Evolutionary conservation across 2,888 invertebrate species (phyloP).

Genomic region (Acanthosoma haemorrhoidale): DNA sequence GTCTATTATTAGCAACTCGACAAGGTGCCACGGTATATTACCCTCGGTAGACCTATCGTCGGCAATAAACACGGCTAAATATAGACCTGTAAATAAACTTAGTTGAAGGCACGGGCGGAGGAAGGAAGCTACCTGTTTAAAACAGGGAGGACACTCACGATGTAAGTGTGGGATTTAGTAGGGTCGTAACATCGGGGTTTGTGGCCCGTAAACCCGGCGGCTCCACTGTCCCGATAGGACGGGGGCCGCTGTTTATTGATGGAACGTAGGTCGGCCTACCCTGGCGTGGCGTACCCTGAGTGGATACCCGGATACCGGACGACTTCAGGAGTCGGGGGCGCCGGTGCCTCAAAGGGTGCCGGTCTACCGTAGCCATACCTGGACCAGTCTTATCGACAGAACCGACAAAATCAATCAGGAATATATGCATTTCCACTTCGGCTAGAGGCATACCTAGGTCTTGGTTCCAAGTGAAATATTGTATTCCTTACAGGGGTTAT

Average conservation of each 20-base stretch:
- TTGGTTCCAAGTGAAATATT: no score
- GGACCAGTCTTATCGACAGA: not conserved
- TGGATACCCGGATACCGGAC: not conserved
- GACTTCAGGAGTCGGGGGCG: not conserved
- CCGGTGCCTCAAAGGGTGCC: not conserved
- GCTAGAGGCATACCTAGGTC: no score
- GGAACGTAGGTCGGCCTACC: no score
- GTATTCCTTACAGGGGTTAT: no score
- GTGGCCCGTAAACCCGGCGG: slow-evolving; percentile 5
- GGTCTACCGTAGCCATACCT: not conserved
- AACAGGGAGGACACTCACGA: not conserved
- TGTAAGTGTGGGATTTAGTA: slow-evolving; percentile 12
- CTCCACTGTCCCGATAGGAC: not conserved
- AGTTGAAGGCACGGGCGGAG: not conserved
- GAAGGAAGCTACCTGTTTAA: slow-evolving; percentile 3
- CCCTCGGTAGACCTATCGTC: no score
- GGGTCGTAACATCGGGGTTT: slow-evolving; percentile 2
- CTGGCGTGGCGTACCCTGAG: not conserved
- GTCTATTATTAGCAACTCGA: no score
- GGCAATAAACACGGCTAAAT: not conserved
- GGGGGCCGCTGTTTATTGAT: not conserved
- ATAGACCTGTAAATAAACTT: no score
- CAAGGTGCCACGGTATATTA: no score
- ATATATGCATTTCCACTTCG: no score
- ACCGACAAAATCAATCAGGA: slow-evolving; percentile 2